Percentiles rank a stretch among this genome's conserved stretches.
phyloP scores from a whole-genome alignment of 92 coral and sea anemone species.

The Umimayanthus chanpuru region DNA sequence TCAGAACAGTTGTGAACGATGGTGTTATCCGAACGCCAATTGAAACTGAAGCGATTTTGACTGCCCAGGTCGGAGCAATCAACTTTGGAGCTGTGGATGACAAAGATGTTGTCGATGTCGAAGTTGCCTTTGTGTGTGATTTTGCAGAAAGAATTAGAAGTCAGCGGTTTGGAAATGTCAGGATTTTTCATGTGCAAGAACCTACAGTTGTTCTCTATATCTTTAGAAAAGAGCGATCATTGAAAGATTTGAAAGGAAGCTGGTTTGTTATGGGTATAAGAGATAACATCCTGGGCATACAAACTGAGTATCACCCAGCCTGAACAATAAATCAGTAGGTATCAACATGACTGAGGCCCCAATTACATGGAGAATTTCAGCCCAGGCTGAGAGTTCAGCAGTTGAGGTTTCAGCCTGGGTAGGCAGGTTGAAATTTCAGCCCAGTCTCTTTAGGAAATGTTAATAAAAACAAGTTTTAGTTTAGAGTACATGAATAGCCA shows the following conservation, averaged over 20 bases:
- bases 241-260: constrained; percentile 43
- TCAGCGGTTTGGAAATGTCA: constrained; percentile 72
- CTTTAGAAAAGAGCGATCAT: constrained; percentile 65
- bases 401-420: too few relatives aligned
- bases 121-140: constrained; percentile 52
- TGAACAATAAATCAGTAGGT: not conserved
- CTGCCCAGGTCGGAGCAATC: constrained; percentile 53
- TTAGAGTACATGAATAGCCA: too few relatives aligned
- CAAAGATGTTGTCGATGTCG: constrained; percentile 61
- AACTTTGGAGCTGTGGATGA: constrained; percentile 52
- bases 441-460: too few relatives aligned
- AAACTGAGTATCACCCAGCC: constrained; percentile 2
- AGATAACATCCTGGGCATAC: constrained; percentile 36
- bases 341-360: too few relatives aligned
- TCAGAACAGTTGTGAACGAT: constrained; percentile 46
- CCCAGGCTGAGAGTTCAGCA: too few relatives aligned
- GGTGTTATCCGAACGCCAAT: constrained; percentile 50
- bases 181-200: constrained; percentile 53
- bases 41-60: constrained; percentile 45
- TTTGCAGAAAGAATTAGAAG: constrained; percentile 24
- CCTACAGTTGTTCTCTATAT: constrained; percentile 63
- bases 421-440: too few relatives aligned
- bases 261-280: constrained; percentile 43
- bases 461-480: too few relatives aligned
- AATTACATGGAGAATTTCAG: too few relatives aligned